A percentile compares a stretch with the other conserved stretches of the same genome.
These are phyloP conservation scores for Copidosoma aretas DNA, from an alignment of 2,888 invertebrate species.

Conservation along the genomic window DNA sequence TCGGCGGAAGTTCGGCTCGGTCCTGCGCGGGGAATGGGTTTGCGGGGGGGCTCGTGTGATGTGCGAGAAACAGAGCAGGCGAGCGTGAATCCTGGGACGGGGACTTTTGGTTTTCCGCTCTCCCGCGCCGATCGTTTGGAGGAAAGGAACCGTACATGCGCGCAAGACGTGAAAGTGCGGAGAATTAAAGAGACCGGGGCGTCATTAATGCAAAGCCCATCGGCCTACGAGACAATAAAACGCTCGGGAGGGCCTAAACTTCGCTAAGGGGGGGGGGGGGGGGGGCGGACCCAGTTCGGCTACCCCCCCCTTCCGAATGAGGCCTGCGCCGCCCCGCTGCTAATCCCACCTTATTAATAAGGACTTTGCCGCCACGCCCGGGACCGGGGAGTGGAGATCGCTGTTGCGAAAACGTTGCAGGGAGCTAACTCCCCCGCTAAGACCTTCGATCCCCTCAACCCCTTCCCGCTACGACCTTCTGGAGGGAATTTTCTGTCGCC, in stretches of 20 bases:
- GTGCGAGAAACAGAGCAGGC: too few species aligned
- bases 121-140: neutral
- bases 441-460: constrained; percentile 44
- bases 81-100: too few species aligned
- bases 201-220: constrained; percentile 34
- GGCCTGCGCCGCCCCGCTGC: constrained; percentile 49
- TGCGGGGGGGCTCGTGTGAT: too few species aligned
- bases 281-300: constrained; percentile 26
- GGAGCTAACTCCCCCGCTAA: constrained; percentile 52
- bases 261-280: neutral
- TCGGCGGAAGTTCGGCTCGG: too few species aligned
- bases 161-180: neutral
- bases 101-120: neutral
- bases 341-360: constrained; percentile 58
- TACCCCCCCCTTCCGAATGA: constrained; percentile 28
- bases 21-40: too few species aligned
- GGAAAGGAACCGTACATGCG: neutral
- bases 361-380: constrained; percentile 45
- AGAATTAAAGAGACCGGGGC: neutral
- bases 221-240: constrained; percentile 27
- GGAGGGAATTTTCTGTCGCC: neutral
- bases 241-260: constrained; percentile 10
- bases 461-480: constrained; percentile 18
- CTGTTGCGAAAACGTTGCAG: constrained; percentile 45
- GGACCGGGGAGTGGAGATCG: constrained; percentile 50